Percentiles rank a stretch among this genome's conserved stretches.
Conservation (phyloP, 2,797 vertebrate genomes). For the Ciconia nigra region DNA sequence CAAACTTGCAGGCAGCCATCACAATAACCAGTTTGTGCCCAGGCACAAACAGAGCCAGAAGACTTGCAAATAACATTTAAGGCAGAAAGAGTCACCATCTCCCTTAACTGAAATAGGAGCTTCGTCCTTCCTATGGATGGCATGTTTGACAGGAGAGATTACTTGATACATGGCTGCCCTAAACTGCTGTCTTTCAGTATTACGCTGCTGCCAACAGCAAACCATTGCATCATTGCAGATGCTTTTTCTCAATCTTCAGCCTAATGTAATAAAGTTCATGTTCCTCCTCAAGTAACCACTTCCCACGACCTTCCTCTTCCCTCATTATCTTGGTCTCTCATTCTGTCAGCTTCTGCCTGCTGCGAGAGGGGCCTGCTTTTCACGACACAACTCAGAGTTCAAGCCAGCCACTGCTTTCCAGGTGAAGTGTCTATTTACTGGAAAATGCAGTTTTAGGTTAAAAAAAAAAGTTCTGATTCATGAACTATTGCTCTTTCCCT, state of each 20-base stretch:
- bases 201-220: neutral
- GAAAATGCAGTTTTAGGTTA: neutral
- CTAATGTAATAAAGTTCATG: neutral
- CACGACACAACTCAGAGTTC: neutral
- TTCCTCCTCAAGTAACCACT: neutral
- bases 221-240: neutral
- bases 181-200: neutral
- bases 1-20: neutral
- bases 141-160: neutral
- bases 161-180: neutral
- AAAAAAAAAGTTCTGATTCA: neutral
- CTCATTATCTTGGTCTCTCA: neutral
- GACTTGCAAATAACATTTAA: neutral
- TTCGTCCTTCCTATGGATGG: neutral
- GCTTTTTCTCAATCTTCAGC: neutral
- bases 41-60: neutral
- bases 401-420: neutral
- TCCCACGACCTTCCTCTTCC: neutral
- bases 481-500: neutral
- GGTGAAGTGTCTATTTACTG: neutral
- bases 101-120: neutral
- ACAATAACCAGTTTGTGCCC: neutral
- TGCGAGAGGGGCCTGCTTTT: neutral
- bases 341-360: neutral
- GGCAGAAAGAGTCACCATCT: neutral